A percentile compares a stretch with the other conserved stretches of the same genome.
Conservation (phyloP, 2,113 vertebrate genomes). For the Phodopus roborovskii region DNA sequence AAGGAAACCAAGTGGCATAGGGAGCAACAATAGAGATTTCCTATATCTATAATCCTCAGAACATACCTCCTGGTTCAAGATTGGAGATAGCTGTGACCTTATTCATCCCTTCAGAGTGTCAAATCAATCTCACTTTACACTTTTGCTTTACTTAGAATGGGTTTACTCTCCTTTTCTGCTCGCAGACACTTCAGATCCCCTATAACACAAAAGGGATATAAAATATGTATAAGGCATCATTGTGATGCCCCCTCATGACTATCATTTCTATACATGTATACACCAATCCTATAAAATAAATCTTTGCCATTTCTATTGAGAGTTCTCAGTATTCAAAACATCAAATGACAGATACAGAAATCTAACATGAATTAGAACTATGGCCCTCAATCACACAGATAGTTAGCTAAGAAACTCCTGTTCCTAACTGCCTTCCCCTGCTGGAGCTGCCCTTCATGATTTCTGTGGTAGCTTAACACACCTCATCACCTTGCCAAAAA, state of each 20-base stretch:
- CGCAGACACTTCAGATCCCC: background rate
- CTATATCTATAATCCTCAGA: background rate
- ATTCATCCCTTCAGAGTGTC: fast-evolving
- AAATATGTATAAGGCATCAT: background rate
- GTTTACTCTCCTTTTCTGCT: background rate
- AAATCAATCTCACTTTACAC: background rate
- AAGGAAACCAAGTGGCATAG: background rate
- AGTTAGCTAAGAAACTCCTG: background rate
- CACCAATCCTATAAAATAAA: background rate
- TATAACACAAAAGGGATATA: background rate
- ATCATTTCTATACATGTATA: background rate
- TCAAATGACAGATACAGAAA: background rate
- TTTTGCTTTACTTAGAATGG: background rate
- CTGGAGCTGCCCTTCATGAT: background rate
- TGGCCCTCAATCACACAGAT: background rate
- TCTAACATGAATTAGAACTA: background rate
- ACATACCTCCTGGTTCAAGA: background rate
- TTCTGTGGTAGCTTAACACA: background rate
- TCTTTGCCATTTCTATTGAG: background rate
- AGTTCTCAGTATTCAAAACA: background rate
- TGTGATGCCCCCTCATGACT: background rate
- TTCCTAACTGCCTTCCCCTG: background rate
- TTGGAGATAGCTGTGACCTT: background rate
- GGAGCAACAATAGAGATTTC: background rate
- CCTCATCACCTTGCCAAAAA: background rate